Conservation (phyloP, 2,797 vertebrate species). For the Cryptoprocta ferox region DNA sequence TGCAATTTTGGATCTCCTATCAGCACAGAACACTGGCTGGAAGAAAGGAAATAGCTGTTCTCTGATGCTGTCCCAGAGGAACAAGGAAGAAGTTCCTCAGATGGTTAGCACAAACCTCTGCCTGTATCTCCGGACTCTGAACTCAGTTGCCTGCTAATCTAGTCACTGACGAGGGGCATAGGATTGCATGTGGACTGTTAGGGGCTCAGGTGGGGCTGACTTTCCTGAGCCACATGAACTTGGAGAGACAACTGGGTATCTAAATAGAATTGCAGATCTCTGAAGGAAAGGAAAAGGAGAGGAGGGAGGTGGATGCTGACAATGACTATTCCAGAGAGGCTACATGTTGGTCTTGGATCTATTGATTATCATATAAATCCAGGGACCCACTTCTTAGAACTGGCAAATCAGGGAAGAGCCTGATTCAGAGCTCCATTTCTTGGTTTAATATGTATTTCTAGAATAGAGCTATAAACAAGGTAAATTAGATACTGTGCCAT, state of each 20-base stretch:
- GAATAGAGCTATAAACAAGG: not conserved
- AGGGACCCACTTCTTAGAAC: not conserved
- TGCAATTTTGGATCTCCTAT: not conserved
- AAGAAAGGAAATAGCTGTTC: not conserved
- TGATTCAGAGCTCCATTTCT: not conserved
- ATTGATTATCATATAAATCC: not conserved
- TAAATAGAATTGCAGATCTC: not conserved
- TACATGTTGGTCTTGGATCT: not conserved
- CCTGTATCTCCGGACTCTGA: not conserved
- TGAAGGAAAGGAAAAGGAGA: not conserved
- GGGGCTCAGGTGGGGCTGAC: not conserved
- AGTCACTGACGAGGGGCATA: not conserved
- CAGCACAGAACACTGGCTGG: not conserved
- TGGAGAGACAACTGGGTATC: too few relatives aligned
- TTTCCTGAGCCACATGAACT: not conserved
- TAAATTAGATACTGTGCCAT: not conserved
- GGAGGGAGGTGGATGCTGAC: not conserved
- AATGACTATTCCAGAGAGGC: not conserved
- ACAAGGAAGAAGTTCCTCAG: not conserved
- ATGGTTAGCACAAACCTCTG: not conserved
- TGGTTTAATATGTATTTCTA: not conserved
- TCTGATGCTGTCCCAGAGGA: not conserved
- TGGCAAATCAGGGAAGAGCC: not conserved
- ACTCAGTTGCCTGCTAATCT: not conserved
- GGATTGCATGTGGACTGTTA: accelerated